Conservation (phyloP, 2,797 vertebrate species). For the Xiphophorus birchmanni region DNA sequence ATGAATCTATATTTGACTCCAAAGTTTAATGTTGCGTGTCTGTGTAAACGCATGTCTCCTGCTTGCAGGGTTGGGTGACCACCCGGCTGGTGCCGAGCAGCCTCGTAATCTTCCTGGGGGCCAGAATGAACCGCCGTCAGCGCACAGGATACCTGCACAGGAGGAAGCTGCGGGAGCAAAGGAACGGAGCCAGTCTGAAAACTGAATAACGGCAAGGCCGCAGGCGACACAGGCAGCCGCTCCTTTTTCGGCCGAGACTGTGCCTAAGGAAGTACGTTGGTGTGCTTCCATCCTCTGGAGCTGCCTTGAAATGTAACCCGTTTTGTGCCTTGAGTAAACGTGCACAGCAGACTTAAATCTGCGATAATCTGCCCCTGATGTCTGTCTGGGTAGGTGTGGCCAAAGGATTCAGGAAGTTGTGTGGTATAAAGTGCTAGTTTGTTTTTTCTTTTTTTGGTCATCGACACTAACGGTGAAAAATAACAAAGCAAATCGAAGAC, state of each 20-base stretch:
- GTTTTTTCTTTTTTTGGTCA: slow-evolving; percentile 27
- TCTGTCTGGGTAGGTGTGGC: slow-evolving; percentile 25
- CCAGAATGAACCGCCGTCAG: slow-evolving; percentile 76
- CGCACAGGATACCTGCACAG: slow-evolving; percentile 85
- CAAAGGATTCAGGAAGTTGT: slow-evolving; percentile 23
- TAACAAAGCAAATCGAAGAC: slow-evolving; percentile 26
- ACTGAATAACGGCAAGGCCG: slow-evolving; percentile 39
- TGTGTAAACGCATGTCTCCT: not conserved
- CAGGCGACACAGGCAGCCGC: not conserved
- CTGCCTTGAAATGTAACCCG: slow-evolving; percentile 30
- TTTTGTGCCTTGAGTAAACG: slow-evolving; percentile 37
- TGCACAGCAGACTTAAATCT: slow-evolving; percentile 34
- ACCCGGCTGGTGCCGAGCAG: slow-evolving; percentile 79
- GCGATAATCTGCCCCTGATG: slow-evolving; percentile 26
- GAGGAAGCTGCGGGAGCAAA: slow-evolving; percentile 82
- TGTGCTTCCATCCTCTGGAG: slow-evolving; percentile 1
- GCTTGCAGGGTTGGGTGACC: slow-evolving; percentile 80
- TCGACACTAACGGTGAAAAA: slow-evolving; percentile 51
- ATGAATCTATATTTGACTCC: not conserved
- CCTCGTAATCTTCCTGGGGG: slow-evolving; percentile 72
- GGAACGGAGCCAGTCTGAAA: slow-evolving; percentile 61
- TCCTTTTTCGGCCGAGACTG: not conserved
- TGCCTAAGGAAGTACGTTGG: slow-evolving; percentile 12
- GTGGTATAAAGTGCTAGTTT: slow-evolving; percentile 39
- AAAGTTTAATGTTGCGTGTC: not conserved